Base-by-base conservation (phyloP, 2,797 vertebrate species). In the Hydrophis major region DNA sequence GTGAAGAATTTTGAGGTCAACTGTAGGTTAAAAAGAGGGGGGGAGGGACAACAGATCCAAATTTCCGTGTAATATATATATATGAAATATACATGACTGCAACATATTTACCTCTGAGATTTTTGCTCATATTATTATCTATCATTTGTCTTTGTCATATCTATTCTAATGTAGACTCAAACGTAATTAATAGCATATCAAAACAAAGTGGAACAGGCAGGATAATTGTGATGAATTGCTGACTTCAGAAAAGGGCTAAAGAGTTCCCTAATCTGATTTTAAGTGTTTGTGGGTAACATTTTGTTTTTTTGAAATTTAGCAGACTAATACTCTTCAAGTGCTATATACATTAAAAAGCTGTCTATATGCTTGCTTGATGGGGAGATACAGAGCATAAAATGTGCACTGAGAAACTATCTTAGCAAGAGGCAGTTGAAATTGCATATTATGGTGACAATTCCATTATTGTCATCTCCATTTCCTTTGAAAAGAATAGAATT, bases 91-190 rank as follows among this genome's bases (percentile, higher is more conserved):
- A 42, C 8, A 11, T 2, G 20, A 91, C 25, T 93, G 88, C 1
- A 69, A n/a, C 93, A 92, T 27, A 27, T 1, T 59, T 91, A 78
- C 57, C 0, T 2, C 0, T 27, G 61, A 28, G 56, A 92, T 50
- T 92, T 86, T 7, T 37, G 13, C 2, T 93, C 2, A 0, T 4
- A 16, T 56, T 42, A 47, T 93, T 92, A 94, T 87, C 22, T 27
- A 87, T 47, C 83, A 92, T 91, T 92, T 95, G 92, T n/a, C 55
- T 3, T 93, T 16, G 90, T 2, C 8, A 94, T 22, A 86, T 92
- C 53, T 92, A 16, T 20, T 91, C 92, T 94, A 87, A 91, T 66
- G 14, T 88, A 55, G 28, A 89, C 60, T 1, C 0, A 0, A 92
- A 87, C 28, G 93, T 95, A 93, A 90, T 2, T 0, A 20, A 93